Evolutionary conservation across 2,113 vertebrate species (phyloP).

Genomic region (Indicator indicator): DNA sequence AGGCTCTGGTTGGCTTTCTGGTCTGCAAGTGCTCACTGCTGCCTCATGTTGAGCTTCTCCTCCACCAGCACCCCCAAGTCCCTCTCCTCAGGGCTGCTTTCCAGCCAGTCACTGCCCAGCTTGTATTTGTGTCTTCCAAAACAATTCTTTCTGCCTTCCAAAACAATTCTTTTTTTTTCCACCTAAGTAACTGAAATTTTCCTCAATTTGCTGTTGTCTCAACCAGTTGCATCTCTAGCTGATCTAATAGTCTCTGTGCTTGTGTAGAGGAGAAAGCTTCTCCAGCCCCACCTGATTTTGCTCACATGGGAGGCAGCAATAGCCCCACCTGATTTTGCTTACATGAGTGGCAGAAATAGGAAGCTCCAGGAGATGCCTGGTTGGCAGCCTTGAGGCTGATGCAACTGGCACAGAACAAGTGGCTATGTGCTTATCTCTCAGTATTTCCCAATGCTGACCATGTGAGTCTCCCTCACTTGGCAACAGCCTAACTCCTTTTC

Average conservation of each 20-base stretch:
- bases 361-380: constrained; percentile 38
- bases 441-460: not conserved
- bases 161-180: not conserved
- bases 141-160: not conserved
- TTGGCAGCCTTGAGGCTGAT: constrained; percentile 27
- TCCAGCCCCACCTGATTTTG: not conserved
- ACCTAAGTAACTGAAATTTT: not conserved
- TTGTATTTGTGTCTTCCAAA: too few relatives aligned
- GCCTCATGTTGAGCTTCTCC: too few relatives aligned
- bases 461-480: not conserved
- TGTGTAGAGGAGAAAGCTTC: not conserved
- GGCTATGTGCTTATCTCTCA: constrained; percentile 8
- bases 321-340: not conserved
- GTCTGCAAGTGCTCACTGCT: too few relatives aligned
- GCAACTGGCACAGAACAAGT: not conserved
- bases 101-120: too few relatives aligned
- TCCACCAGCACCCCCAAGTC: too few relatives aligned
- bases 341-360: not conserved
- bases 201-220: not conserved
- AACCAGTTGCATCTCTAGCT: not conserved
- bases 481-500: not conserved
- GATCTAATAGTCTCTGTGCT: not conserved
- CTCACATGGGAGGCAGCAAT: not conserved
- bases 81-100: too few relatives aligned
- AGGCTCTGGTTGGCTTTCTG: too few relatives aligned